phyloP scores from a whole-genome alignment of 2,113 vertebrate species.

The Ochotona curzoniae region DNA sequence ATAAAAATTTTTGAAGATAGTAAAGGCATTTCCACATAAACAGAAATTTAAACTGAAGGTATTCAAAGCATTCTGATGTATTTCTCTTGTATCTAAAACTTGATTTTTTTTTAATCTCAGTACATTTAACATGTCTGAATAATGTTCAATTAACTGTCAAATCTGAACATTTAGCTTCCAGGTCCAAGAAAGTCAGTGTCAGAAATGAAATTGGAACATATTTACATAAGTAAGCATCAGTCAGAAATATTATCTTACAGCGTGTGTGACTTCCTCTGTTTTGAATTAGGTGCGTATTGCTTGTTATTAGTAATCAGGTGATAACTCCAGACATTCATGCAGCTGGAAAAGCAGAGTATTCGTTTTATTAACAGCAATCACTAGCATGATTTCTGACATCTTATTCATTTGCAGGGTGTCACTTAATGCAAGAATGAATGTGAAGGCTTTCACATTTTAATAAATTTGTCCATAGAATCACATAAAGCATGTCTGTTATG shows the following conservation, averaged over 20 bases:
- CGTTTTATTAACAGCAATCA: conserved; percentile 69
- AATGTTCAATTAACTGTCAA: conserved; percentile 50
- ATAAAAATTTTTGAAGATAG: conserved; percentile 42
- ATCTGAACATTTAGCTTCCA: conserved; percentile 30
- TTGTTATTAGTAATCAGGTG: conserved; percentile 40
- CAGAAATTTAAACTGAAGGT: not conserved
- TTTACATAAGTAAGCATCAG: conserved; percentile 32
- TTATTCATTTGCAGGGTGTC: conserved; percentile 57
- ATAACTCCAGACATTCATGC: conserved; percentile 45
- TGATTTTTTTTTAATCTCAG: conserved; percentile 29
- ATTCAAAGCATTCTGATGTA: conserved; percentile 41
- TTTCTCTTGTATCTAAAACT: conserved; percentile 34
- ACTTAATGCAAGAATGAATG: conserved; percentile 64
- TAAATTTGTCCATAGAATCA: conserved; percentile 58
- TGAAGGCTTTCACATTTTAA: conserved; percentile 54
- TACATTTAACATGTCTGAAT: conserved; percentile 7
- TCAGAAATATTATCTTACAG: conserved; percentile 26
- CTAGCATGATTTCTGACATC: conserved; percentile 59
- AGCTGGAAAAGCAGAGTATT: conserved; percentile 25
- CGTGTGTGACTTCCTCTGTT: conserved; percentile 38
- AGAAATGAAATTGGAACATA: conserved; percentile 43
- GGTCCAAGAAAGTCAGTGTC: conserved; percentile 1
- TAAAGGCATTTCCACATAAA: conserved; percentile 31
- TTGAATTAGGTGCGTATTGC: conserved; percentile 42
- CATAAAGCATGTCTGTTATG: conserved; percentile 36